Evolutionary conservation across 2,888 invertebrate genomes (phyloP), one percentile per base, ranked within the genome.

Genomic region (Pomacea canaliculata): DNA sequence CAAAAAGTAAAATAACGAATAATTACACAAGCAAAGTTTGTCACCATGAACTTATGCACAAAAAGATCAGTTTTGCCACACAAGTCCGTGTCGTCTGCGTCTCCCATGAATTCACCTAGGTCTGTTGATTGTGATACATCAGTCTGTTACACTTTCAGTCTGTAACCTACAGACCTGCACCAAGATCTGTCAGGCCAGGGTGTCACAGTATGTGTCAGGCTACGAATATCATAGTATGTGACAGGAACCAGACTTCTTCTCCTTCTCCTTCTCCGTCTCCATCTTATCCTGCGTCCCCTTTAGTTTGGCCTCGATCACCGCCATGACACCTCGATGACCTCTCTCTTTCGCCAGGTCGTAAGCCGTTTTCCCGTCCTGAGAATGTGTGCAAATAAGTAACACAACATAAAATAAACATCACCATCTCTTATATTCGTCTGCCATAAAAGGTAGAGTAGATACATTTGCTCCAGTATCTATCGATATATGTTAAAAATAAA

Each of bases 361-460:
- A 13, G 80, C 78, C 27, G 80, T 80, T 60, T 80, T 76, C 4
- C 78, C 78, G 8, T 74, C 74, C 74, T 74, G 62, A 7, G n/a
- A 63, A 49, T n/a, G n/a, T 12, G 23, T 13, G 19, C 23, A 19
- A 12, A 46, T 37, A 37, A 37, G 5, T 37, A 37, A 37, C 23
- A 23, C 23, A 23, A 23, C 3, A 67, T 8, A 67, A 67, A 67
- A 19, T 23, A 23, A 63, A 9, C 9, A 9, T 63, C 0, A 51
- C 13, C 51, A 51, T 1, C 37, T 37, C 37, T 37, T 37, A 37
- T 37, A 23, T 0, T 23, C 23, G 23, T 23, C 23, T 23, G 23
- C 23, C 23, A 23, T 23, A 23, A 23, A 23, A 23, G 23, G 23
- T 23, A 23, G 23, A 23, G 23, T 23, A 23, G 23, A 23, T 0